phyloP scores from a whole-genome alignment of 2,888 invertebrate species.

The Apamea monoglypha region DNA sequence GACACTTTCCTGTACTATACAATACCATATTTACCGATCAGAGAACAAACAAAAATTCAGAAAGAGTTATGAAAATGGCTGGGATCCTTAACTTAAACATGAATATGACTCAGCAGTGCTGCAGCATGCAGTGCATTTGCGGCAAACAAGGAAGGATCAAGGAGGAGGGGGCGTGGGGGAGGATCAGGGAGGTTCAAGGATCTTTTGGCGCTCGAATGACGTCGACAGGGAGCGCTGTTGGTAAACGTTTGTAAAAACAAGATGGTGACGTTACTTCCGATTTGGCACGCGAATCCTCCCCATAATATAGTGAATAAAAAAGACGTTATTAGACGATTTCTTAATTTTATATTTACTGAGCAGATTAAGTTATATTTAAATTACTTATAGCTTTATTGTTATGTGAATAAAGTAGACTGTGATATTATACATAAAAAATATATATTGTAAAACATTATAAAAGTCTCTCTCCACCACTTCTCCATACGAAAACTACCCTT shows the following conservation, averaged over 20 bases:
- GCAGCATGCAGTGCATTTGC: no score
- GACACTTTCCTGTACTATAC: background rate
- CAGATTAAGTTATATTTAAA: background rate
- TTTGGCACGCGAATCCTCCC: background rate
- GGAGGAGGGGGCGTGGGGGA: no score
- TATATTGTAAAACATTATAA: no score
- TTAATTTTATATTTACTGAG: background rate
- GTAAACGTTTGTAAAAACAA: background rate
- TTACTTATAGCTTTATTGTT: background rate
- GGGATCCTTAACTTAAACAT: no score
- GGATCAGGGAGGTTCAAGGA: no score
- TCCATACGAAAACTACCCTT: no score
- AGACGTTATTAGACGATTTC: background rate
- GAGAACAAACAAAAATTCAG: background rate
- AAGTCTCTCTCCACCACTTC: no score
- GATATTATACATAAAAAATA: no score
- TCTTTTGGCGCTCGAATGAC: background rate
- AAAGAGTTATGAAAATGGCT: background rate
- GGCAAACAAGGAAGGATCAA: no score
- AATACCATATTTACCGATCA: background rate
- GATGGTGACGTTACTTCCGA: background rate
- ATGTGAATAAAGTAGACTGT: background rate
- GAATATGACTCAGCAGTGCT: constrained; percentile 3
- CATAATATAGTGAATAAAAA: background rate
- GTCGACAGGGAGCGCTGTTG: background rate